Conservation (phyloP, 2,888 invertebrate genomes). For the Pomacea canaliculata region DNA sequence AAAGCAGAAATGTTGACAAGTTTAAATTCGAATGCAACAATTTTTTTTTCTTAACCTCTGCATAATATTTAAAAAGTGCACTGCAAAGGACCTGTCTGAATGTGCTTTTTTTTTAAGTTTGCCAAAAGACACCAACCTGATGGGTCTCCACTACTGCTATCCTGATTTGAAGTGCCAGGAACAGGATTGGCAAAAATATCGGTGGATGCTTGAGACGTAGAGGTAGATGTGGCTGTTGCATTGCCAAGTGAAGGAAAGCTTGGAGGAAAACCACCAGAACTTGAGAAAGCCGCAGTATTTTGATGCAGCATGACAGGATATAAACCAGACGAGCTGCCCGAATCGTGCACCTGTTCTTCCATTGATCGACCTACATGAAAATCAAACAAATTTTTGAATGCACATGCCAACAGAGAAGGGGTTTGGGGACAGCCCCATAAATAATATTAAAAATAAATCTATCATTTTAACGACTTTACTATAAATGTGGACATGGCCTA, state of each 20-base stretch:
- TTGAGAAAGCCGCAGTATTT: conserved; percentile 28
- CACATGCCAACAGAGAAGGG: too few species aligned
- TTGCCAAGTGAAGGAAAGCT: background rate
- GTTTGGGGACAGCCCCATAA: too few species aligned
- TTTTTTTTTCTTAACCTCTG: too few species aligned
- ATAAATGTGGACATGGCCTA: too few species aligned
- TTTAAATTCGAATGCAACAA: too few species aligned
- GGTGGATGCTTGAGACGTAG: conserved; percentile 17
- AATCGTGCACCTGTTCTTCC: conserved; percentile 7
- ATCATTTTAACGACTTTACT: too few species aligned
- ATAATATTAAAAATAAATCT: too few species aligned
- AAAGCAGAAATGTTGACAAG: too few species aligned
- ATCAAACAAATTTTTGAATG: background rate
- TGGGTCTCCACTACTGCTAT: conserved; percentile 20
- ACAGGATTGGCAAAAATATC: conserved; percentile 20
- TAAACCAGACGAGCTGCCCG: conserved; percentile 2
- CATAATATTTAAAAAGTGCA: too few species aligned
- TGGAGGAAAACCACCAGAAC: conserved; percentile 10
- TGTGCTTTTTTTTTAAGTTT: background rate
- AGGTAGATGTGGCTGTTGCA: conserved; percentile 18
- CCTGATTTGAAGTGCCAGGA: conserved; percentile 21
- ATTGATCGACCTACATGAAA: conserved; percentile 17
- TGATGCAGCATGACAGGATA: conserved; percentile 32
- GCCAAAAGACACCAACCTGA: conserved; percentile 18
- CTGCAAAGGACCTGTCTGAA: conserved; percentile 4